Base-by-base conservation (phyloP, 2,888 invertebrate species). In the Phragmatobia fuliginosa region DNA sequence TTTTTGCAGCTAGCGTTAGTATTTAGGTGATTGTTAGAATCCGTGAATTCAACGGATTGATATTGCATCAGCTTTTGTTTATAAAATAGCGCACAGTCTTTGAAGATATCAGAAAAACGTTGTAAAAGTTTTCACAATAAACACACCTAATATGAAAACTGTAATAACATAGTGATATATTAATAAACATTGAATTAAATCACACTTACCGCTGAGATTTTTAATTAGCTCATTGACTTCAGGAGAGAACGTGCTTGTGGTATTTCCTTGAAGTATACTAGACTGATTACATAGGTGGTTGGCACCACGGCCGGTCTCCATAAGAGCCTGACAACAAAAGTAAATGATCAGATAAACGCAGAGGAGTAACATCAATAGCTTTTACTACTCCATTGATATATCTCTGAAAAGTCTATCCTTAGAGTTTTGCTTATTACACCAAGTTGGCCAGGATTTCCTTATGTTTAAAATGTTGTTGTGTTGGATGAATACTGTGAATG, bases 311-410 rank as follows among this genome's bases (percentile, higher is more conserved):
- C 66, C 71, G 68, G 65, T n/a, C 21, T 56, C 10, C 32, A 74
- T 21, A 18, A 67, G 70, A n/a, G 33, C 49, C 79, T 79, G 71
- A 18, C 32, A 41, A 68, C 16, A 61, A 45, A 62, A 28, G 25
- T 10, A 63, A 21, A 31, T 32, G n/a, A 11, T 62, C 18, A 36
- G 25, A 14, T 1, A 3, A 60, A 6, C 14, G 8, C 0, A 8
- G 6, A 21, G 31, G 2, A 31, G 14, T 11, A 58, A 58, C 18
- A 16, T 25, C 4, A 45, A 21, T 1, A 36, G 36, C 33, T 7
- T 33, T 33, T 33, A 33, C 33, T 36, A 36, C 8, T 36, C 11
- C 10, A 36, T n/a, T n/a, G n/a, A n/a, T n/a, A n/a, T n/a, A n/a
- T n/a, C n/a, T n/a, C n/a, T 10, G 11, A 36, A 6, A 0, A 6